Evolutionary conservation across 2,888 invertebrate genomes (phyloP).

Genomic region (Hydrotaea diabolus): DNA sequence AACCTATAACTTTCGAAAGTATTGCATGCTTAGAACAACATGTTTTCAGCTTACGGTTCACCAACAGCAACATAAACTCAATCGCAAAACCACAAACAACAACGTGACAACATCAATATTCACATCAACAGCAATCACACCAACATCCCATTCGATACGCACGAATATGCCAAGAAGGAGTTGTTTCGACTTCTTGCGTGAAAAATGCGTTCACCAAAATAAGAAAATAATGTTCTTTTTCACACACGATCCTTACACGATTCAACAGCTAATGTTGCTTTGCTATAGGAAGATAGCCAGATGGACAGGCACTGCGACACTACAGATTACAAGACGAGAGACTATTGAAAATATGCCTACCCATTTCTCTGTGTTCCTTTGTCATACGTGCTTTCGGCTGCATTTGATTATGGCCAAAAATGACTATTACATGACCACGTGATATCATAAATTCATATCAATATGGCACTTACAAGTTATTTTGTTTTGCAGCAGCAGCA

Average conservation of each 20-base stretch:
- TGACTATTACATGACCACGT: conserved; percentile 70
- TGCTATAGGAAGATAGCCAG: too few relatives aligned
- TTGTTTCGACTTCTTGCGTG: conserved; percentile 48
- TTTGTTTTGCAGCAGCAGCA: too few relatives aligned
- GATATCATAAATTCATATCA: conserved; percentile 80
- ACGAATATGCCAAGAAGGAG: conserved; percentile 25
- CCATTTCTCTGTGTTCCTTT: too few relatives aligned
- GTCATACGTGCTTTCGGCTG: too few relatives aligned
- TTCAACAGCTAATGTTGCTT: too few relatives aligned
- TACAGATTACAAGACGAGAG: too few relatives aligned
- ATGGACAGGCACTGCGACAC: too few relatives aligned
- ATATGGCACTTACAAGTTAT: conserved; percentile 80
- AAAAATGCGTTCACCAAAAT: conserved; percentile 60
- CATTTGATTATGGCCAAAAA: too few relatives aligned
- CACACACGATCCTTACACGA: conserved; percentile 53
- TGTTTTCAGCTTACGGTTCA: background rate
- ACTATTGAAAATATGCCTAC: too few relatives aligned
- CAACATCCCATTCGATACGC: conserved; percentile 46
- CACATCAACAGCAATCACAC: conserved; percentile 26
- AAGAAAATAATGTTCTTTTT: conserved; percentile 61
- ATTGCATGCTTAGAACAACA: conserved; percentile 62
- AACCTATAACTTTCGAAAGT: conserved; percentile 67
- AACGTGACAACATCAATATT: background rate
- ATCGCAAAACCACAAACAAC: background rate
- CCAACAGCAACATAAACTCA: background rate